Percentiles rank a stretch among this genome's conserved stretches.
Conservation (phyloP, 1,140 invertebrate genomes). For the Nebria ingens region DNA sequence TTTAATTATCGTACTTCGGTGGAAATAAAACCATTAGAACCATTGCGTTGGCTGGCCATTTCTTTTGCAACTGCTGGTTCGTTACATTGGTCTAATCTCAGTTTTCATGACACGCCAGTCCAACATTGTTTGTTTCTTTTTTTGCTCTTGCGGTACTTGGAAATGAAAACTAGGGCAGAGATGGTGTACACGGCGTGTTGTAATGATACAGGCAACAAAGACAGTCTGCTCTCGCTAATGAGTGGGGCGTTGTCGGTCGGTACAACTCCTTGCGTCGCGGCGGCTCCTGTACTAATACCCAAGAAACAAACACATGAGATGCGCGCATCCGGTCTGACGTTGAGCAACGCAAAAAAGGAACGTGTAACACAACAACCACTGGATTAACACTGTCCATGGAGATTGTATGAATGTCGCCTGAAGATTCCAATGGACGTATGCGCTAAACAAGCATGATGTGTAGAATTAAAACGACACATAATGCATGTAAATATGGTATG, state of each 20-base stretch:
- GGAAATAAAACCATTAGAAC: no score
- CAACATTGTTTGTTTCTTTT: not conserved
- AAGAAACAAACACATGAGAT: not conserved
- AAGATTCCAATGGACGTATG: not conserved
- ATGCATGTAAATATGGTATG: constrained; percentile 3
- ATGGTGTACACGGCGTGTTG: not conserved
- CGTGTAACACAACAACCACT: not conserved
- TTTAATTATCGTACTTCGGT: no score
- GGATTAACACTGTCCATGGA: not conserved
- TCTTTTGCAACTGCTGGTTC: no score
- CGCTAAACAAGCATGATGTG: not conserved
- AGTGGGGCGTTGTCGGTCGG: not conserved
- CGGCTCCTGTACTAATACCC: not conserved
- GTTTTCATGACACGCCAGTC: no score
- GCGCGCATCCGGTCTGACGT: not conserved
- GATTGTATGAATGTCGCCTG: not conserved
- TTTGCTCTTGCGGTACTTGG: no score
- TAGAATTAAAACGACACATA: constrained; percentile 1
- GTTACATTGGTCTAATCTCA: no score
- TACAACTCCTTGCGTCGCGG: not conserved
- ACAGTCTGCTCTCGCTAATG: not conserved
- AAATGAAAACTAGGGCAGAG: no score
- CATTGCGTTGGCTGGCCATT: no score
- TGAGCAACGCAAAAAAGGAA: constrained; percentile 10
- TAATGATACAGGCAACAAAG: not conserved